Base-by-base conservation (phyloP, 2,113 vertebrate genomes). In the Sminthopsis crassicaudata region DNA sequence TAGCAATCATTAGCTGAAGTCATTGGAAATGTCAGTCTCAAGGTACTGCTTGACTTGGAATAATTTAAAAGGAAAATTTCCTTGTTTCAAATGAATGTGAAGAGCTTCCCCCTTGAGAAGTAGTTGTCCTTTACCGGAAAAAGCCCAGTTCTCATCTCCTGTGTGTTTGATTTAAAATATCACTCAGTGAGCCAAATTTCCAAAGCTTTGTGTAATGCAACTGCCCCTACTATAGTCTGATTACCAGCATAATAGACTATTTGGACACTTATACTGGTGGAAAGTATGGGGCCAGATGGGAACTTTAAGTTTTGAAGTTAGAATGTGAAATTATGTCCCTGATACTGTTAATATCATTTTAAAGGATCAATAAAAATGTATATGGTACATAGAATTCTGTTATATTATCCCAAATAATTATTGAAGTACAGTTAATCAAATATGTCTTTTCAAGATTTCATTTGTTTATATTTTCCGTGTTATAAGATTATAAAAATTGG, bases 171-270 rank as follows among this genome's bases (percentile, higher is more conserved):
- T 55, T 93, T 91, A n/a, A 90, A 92, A 93, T 36, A 89, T 19
- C 30, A 4, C 91, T 0, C 53, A 91, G 54, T 51, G 19, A 19
- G 90, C 54, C 0, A 10, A 16, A n/a, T 67, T 53, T 53, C 8
- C 0, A 23, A 88, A 27, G 53, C 2, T 11, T 94, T 24, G 7
- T 2, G 11, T 11, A 7, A 26, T 27, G 0, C 27, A 1, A 9
- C 26, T 48, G 46, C 91, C 9, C 26, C 50, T 0, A 1, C 0
- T 16, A 3, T 8, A 46, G 9, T 53, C 53, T 24, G 0, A 0
- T 7, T 22, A n/a, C 51, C 54, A 23, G 22, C 0, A 8, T 84
- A n/a, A 48, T 0, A 5, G 27, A 16, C 67, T 48, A 0, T 0
- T 0, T 53, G 60, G 67, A 92, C 10, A 5, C 30, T 92, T 23